Evolutionary conservation across 2,888 invertebrate species (phyloP).

Genomic region (Pyrocoelia pectoralis): DNA sequence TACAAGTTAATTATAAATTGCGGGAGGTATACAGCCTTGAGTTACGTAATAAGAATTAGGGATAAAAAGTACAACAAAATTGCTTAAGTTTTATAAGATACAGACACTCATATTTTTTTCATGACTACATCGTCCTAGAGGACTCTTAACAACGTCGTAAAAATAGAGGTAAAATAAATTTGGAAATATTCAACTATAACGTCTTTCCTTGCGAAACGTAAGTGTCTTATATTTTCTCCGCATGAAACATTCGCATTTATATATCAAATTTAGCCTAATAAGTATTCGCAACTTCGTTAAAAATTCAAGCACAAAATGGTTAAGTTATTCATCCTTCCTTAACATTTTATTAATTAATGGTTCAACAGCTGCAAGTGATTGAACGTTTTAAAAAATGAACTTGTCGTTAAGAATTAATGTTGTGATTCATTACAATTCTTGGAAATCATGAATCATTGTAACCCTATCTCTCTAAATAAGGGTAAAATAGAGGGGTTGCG

Average conservation of each 20-base stretch:
- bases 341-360: slow-evolving; percentile 13
- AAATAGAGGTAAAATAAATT: slow-evolving; percentile 51
- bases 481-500: slow-evolving; percentile 6
- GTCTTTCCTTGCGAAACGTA: slow-evolving; percentile 38
- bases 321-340: slow-evolving; percentile 36
- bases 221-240: too few relatives aligned
- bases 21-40: slow-evolving; percentile 15
- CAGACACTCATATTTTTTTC: slow-evolving; percentile 49
- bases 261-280: slow-evolving; percentile 42
- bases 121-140: slow-evolving; percentile 44
- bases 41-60: slow-evolving; percentile 25
- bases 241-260: slow-evolving; percentile 46
- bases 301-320: neutral
- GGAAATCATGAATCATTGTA: slow-evolving; percentile 48
- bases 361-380: neutral
- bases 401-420: slow-evolving; percentile 43
- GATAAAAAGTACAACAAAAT: slow-evolving; percentile 40
- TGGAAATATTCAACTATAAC: slow-evolving; percentile 46
- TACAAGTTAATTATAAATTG: slow-evolving; percentile 26
- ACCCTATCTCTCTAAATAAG: slow-evolving; percentile 31
- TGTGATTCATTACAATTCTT: slow-evolving; percentile 48
- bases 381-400: neutral
- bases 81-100: slow-evolving; percentile 49
- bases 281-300: too few relatives aligned
- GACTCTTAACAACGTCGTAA: slow-evolving; percentile 48